phyloP scores from a whole-genome alignment of 2,797 vertebrate genomes.

The Enteromius unitaeniatus region DNA sequence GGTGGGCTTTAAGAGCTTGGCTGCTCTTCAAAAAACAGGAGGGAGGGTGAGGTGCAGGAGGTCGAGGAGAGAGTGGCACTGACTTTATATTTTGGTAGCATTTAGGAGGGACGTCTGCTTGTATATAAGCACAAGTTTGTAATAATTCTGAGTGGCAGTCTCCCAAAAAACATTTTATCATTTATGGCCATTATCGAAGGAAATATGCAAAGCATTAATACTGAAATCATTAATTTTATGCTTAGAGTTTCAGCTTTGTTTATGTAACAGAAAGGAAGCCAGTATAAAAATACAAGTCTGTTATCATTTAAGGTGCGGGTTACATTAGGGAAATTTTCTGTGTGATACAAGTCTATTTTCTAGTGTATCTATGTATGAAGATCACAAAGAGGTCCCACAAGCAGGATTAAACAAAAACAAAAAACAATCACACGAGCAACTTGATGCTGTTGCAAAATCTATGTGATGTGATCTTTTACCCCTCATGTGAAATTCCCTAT shows the following conservation, averaged over 20 bases:
- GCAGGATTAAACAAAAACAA: background rate
- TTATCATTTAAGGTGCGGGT: background rate
- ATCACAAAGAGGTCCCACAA: background rate
- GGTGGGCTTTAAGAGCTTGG: constrained; percentile 41
- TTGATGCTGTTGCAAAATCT: background rate
- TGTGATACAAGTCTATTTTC: background rate
- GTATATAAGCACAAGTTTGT: background rate
- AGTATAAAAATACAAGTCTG: background rate
- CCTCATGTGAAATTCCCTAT: background rate
- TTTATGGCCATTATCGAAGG: background rate
- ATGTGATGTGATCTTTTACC: too few species aligned
- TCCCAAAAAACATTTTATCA: background rate
- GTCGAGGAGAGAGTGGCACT: constrained; percentile 1
- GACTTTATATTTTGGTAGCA: constrained; percentile 2
- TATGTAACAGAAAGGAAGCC: background rate
- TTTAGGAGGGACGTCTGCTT: background rate
- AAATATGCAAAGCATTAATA: background rate
- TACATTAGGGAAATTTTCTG: background rate
- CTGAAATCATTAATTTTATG: background rate
- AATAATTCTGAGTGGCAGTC: background rate
- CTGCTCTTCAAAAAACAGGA: constrained; percentile 29
- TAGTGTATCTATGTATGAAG: background rate
- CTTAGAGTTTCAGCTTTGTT: background rate
- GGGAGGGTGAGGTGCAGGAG: constrained; percentile 26
- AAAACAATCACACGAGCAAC: background rate